Evolutionary conservation across 2,113 vertebrate species (phyloP).

Genomic region (Urocitellus parryii): DNA sequence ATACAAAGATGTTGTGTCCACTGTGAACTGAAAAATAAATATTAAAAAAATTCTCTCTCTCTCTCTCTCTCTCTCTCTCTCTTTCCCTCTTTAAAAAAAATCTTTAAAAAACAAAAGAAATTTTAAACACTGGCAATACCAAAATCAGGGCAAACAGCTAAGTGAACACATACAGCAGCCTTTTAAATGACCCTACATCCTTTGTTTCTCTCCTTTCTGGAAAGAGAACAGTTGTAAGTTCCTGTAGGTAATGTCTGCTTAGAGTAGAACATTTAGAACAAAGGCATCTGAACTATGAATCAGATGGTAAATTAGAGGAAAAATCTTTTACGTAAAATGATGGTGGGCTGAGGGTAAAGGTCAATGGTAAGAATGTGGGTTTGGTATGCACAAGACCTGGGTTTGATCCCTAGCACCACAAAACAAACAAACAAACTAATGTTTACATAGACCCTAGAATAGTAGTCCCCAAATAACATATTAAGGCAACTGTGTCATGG

Average conservation of each 20-base stretch:
- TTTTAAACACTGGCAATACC: not conserved
- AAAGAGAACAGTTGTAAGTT: conserved; percentile 14
- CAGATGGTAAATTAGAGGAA: not conserved
- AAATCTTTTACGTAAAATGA: not conserved
- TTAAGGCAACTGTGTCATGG: not conserved
- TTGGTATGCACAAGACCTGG: not conserved
- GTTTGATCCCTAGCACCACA: not conserved
- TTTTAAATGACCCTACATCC: not conserved
- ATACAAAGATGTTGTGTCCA: too few species aligned
- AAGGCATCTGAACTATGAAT: not conserved
- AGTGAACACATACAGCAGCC: not conserved
- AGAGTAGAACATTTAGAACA: not conserved
- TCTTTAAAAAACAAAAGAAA: too few species aligned
- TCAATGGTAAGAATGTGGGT: not conserved
- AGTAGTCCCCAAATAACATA: not conserved
- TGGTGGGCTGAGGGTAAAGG: not conserved
- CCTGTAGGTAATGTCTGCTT: not conserved
- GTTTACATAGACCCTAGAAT: not conserved
- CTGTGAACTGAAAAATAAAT: too few species aligned
- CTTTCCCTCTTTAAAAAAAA: too few species aligned
- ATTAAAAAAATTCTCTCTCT: too few species aligned
- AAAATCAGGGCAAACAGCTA: not conserved
- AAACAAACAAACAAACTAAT: not conserved
- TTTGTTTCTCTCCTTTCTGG: conserved; percentile 15
- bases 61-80: too few species aligned